These are phyloP conservation scores for Liasis olivaceus DNA, from an alignment of 2,797 vertebrate genomes.

Conservation along the genomic window DNA sequence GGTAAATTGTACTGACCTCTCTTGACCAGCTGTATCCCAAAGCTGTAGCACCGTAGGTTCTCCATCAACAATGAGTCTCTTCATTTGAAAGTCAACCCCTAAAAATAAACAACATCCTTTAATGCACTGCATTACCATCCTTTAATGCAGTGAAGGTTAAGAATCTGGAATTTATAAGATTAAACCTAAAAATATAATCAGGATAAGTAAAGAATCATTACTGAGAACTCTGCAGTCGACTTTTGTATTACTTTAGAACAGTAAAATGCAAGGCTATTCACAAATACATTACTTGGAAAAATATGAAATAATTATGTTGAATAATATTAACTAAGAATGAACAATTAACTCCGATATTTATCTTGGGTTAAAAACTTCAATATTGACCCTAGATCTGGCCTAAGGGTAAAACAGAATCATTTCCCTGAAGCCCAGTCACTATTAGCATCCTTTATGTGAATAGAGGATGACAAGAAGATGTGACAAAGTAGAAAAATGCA, in stretches of 20 bases:
- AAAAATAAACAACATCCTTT: slow-evolving; percentile 31
- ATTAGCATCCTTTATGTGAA: too few relatives aligned
- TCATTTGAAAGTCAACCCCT: slow-evolving; percentile 98
- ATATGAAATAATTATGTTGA: background rate
- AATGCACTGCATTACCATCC: background rate
- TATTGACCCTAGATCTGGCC: too few relatives aligned
- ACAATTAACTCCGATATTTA: too few relatives aligned
- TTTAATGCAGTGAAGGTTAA: background rate
- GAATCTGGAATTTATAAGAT: background rate
- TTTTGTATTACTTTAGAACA: background rate
- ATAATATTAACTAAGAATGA: background rate
- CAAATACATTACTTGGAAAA: background rate
- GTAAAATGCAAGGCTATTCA: background rate
- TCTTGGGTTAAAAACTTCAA: too few relatives aligned
- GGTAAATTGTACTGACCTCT: slow-evolving; percentile 79
- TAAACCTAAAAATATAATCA: background rate
- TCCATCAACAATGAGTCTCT: slow-evolving; percentile 91
- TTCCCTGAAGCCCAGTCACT: too few relatives aligned
- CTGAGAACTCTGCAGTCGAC: background rate
- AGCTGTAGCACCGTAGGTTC: slow-evolving; percentile 87
- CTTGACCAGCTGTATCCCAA: slow-evolving; percentile 96
- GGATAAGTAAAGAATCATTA: background rate
- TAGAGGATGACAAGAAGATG: background rate
- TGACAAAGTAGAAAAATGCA: background rate
- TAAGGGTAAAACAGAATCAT: too few relatives aligned